Base-by-base conservation (phyloP, 2,797 vertebrate genomes). In the Danio albolineatus region DNA sequence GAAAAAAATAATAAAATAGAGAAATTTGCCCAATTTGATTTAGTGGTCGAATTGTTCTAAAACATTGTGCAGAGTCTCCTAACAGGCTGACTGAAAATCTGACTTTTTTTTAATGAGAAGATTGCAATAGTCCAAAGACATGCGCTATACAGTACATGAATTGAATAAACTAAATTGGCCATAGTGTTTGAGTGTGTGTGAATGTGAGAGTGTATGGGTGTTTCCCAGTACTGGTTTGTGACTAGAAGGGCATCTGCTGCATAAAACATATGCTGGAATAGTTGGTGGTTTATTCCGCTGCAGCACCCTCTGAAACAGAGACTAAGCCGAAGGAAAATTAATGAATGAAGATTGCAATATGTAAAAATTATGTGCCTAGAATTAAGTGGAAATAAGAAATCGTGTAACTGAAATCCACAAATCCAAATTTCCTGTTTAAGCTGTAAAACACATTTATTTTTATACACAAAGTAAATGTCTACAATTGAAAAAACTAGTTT, bases 31-130 rank as follows among this genome's bases (percentile, higher is more conserved):
- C 10, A 59, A 12, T 36, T 36, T 67, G 4, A 49, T 38, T 10
- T 10, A 17, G 1, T 53, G n/a, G 36, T 2, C 17, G 0, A 14
- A 7, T 53, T 39, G n/a, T 38, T 69, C 4, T 36, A 49, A n/a
- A 49, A 49, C 49, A 9, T n/a, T 51, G 19, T 48, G 51, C 53
- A 57, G 16, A 67, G 28, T 17, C 4, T 81, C n/a, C 21, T 61
- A 71, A 16, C 10, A 62, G 57, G 8, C 43, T 13, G 62, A 62
- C 5, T 65, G 12, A 61, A 66, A 60, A n/a, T n/a, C n/a, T 69
- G 39, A 13, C 65, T 77, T n/a, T 64, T 46, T 62, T 72, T 74
- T 74, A 5, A 44, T 43, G 4, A 53, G 43, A 28, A 43, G 67
- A 56, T 67, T 69, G 10, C 39, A 61, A 17, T 19, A 56, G n/a